Evolutionary conservation across 1,140 invertebrate genomes (phyloP).

Genomic region (Drosophila sulfurigaster): DNA sequence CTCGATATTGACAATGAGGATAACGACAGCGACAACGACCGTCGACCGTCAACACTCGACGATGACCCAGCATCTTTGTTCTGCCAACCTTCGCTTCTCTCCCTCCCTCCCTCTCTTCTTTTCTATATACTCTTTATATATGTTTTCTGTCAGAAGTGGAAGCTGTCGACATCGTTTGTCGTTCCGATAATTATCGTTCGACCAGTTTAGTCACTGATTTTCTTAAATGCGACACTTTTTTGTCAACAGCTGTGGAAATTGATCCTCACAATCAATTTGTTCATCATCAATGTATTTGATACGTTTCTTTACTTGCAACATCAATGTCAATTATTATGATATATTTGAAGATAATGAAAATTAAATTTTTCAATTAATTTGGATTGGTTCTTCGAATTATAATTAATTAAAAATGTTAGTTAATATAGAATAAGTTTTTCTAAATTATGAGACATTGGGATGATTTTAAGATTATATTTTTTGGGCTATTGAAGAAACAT

Average conservation of each 20-base stretch:
- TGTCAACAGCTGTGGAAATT: constrained; percentile 21
- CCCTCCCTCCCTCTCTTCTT: neutral
- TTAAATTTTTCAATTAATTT: too few relatives aligned
- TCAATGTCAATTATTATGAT: too few relatives aligned
- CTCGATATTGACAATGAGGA: constrained; percentile 67
- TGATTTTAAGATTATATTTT: too few relatives aligned
- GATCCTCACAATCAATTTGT: neutral
- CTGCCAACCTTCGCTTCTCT: neutral
- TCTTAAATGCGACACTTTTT: constrained; percentile 18
- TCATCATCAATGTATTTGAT: too few relatives aligned
- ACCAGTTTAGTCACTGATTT: constrained; percentile 57
- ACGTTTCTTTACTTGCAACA: too few relatives aligned
- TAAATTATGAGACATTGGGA: too few relatives aligned
- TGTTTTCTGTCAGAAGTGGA: neutral
- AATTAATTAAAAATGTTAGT: too few relatives aligned
- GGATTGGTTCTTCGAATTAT: too few relatives aligned
- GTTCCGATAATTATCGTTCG: constrained; percentile 71
- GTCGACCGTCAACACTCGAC: constrained; percentile 49
- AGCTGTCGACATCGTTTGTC: constrained; percentile 45
- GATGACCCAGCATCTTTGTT: constrained; percentile 47
- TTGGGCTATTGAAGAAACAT: too few relatives aligned
- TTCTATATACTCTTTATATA: neutral
- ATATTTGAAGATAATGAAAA: too few relatives aligned
- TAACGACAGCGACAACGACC: constrained; percentile 65
- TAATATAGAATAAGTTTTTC: neutral